Conservation (phyloP, 1,140 invertebrate species). For the Steinernema khuongi region DNA sequence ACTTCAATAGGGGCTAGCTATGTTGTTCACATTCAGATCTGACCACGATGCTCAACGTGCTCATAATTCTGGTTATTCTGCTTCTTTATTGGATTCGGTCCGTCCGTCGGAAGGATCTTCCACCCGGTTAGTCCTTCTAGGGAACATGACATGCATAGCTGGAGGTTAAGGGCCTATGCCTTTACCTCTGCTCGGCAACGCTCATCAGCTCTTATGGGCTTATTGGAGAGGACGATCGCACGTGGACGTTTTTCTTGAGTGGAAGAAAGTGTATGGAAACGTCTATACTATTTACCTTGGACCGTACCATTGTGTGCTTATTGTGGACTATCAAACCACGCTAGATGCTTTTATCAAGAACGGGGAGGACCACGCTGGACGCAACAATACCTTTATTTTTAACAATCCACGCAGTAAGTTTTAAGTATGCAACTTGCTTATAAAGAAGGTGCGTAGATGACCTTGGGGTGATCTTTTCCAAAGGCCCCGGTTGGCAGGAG, state of each 20-base stretch:
- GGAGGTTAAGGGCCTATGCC: constrained; percentile 12
- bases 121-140: background rate
- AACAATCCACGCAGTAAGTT: background rate
- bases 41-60: background rate
- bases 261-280: constrained; percentile 23
- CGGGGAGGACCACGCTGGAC: constrained; percentile 1
- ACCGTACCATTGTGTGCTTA: constrained; percentile 24
- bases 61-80: background rate
- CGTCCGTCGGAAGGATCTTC: background rate
- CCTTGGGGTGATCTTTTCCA: constrained; percentile 22
- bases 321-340: constrained; percentile 26
- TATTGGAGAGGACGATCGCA: constrained; percentile 4
- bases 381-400: constrained; percentile 6
- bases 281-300: constrained; percentile 36
- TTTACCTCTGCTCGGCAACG: constrained; percentile 19
- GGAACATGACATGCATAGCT: background rate
- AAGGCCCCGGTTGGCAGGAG: constrained; percentile 33
- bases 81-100: background rate
- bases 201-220: background rate
- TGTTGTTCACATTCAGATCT: too few species aligned
- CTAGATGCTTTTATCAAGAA: constrained; percentile 28
- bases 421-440: too few species aligned
- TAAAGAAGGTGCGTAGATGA: too few species aligned
- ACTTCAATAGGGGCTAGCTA: too few species aligned
- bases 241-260: background rate